phyloP scores from a whole-genome alignment of 2,888 invertebrate species.

The Agelastica alni region DNA sequence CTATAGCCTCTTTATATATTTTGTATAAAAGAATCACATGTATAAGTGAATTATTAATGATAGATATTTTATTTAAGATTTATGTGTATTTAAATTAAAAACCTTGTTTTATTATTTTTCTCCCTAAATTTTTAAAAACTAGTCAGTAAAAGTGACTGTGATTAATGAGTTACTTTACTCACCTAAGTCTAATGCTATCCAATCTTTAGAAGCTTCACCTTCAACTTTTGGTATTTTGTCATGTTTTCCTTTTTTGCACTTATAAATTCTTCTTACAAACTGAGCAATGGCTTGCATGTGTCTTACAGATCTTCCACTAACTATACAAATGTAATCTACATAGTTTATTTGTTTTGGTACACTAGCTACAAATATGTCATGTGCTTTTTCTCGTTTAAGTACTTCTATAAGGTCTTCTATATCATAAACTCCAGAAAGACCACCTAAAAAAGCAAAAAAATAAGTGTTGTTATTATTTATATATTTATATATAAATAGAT shows the following conservation, averaged over 20 bases:
- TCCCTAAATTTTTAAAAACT: no score
- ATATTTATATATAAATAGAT: no score
- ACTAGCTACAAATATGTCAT: slow-evolving; percentile 78
- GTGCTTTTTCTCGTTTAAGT: slow-evolving; percentile 75
- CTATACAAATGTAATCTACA: slow-evolving; percentile 84
- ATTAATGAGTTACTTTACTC: slow-evolving; percentile 61
- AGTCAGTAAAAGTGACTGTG: no score
- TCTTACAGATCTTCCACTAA: slow-evolving; percentile 71
- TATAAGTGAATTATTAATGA: no score
- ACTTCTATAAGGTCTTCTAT: slow-evolving; percentile 81
- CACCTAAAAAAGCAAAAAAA: slow-evolving; percentile 65
- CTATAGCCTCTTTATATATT: no score
- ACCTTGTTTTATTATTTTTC: no score
- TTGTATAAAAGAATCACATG: no score
- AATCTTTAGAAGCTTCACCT: slow-evolving; percentile 75
- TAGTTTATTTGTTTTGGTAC: slow-evolving; percentile 77
- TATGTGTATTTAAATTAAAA: no score
- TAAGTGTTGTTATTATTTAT: background rate
- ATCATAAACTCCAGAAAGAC: slow-evolving; percentile 83
- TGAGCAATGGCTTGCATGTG: slow-evolving; percentile 77
- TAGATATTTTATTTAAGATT: no score
- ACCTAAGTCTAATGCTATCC: slow-evolving; percentile 93
- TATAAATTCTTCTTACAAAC: slow-evolving; percentile 76
- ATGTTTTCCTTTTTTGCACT: slow-evolving; percentile 65
- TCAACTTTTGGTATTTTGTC: slow-evolving; percentile 78